These are phyloP conservation scores for Agriopis marginaria DNA, from an alignment of 2,888 invertebrate genomes.

Conservation along the genomic window DNA sequence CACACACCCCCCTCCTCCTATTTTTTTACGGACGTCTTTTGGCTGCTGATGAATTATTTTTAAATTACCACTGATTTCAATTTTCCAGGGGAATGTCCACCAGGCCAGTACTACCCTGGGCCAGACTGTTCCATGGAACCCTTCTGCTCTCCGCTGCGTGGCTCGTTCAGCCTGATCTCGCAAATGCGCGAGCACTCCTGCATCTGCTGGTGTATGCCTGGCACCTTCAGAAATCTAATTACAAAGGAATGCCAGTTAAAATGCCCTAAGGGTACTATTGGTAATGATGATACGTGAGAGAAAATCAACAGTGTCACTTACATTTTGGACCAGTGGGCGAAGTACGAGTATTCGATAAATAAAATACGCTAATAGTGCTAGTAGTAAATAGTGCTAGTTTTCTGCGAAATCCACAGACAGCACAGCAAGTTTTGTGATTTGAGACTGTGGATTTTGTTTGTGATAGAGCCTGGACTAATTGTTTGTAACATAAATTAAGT, in stretches of 20 bases:
- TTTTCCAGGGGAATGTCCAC: constrained; percentile 47
- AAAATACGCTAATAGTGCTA: too few relatives aligned
- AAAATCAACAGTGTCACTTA: neutral
- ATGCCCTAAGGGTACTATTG: constrained; percentile 5
- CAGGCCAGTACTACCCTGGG: constrained; percentile 56
- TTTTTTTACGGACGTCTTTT: neutral
- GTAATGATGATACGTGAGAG: neutral
- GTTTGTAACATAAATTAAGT: too few relatives aligned
- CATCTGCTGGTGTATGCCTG: constrained; percentile 58
- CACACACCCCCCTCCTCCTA: too few relatives aligned
- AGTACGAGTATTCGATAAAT: too few relatives aligned
- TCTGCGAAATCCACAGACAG: too few relatives aligned
- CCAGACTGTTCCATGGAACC: constrained; percentile 56
- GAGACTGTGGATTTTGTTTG: too few relatives aligned
- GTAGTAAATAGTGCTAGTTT: too few relatives aligned
- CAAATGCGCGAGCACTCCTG: constrained; percentile 47
- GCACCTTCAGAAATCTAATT: constrained; percentile 49
- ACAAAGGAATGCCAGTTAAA: constrained; percentile 38
- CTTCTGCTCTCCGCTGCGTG: constrained; percentile 46
- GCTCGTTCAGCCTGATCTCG: neutral
- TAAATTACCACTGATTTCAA: neutral
- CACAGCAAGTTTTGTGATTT: too few relatives aligned
- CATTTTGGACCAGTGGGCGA: too few relatives aligned
- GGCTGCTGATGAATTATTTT: too few relatives aligned
- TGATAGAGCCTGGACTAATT: too few relatives aligned